Evolutionary conservation across 2,113 vertebrate genomes (phyloP).

Genomic region (pig (Sus scrofa)): T2T-Sscrofa CM000813.6:103029501-103030000

Average conservation of each 20-base stretch:
- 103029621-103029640: background rate
- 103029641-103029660: background rate
- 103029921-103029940: background rate
- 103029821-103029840: background rate
- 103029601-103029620: background rate
- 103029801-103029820: background rate
- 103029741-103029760: background rate
- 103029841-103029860: background rate
- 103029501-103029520: background rate
- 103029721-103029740: background rate
- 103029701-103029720: background rate
- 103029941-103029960: background rate
- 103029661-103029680: fast-evolving
- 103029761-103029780: background rate
- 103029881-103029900: background rate
- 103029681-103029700: no score
- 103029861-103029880: background rate
- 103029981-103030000: background rate
- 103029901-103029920: background rate
- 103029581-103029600: background rate
- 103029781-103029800: background rate
- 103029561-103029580: background rate
- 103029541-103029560: background rate
- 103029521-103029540: background rate
- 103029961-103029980: background rate